Evolutionary conservation across 2,113 vertebrate genomes (phyloP), one percentile per base, ranked within the genome.

Genomic region (Chloebia gouldiae): DNA sequence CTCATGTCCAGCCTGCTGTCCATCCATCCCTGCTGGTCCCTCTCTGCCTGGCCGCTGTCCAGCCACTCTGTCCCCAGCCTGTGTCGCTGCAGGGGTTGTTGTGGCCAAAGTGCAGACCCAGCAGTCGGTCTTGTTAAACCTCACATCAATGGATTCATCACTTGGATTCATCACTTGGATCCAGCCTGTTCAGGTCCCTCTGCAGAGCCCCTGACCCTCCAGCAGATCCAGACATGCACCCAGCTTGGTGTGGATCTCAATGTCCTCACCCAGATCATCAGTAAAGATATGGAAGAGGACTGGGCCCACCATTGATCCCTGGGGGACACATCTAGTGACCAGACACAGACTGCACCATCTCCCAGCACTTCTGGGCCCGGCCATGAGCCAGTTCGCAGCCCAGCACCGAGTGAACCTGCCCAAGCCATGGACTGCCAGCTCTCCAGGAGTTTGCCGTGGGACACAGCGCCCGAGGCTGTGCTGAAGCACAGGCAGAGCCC

Each of bases 91-190:
- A 24, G 54, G 8, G 31, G 15, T 44, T 35, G 56, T 17, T 2
- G 1, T 14, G 56, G 2, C 33, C 45, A 13, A 82, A 44, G 13
- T 8, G 45, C 37, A 51, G 16, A 25, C 16, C 25, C 0, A 0
- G 45, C 45, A 13, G 4, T 44, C 0, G 0, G 16, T 20, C 66
- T 16, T 60, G 44, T 70, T 42, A 50, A 59, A 50, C 15, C 19
- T 42, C 65, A 28, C 20, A 28, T 19, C 2, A 1, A 5, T 16
- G 56, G 25, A 61, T 51, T 53, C 13, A 8, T 10, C 25, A 27
- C 33, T 5, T 45, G 21, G 27, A 44, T 37, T 33, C 37, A 44
- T n/a, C 25, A 27, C 33, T 5, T 45, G 21, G 27, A 44, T 37
- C 39, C 37, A 44, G 37, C 47, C 21, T 63, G 33, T 21, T 31